A percentile compares a stretch with the other conserved stretches of the same genome.
phyloP scores from a whole-genome alignment of 2,797 vertebrate species.

The Calcarius lapponicus region DNA sequence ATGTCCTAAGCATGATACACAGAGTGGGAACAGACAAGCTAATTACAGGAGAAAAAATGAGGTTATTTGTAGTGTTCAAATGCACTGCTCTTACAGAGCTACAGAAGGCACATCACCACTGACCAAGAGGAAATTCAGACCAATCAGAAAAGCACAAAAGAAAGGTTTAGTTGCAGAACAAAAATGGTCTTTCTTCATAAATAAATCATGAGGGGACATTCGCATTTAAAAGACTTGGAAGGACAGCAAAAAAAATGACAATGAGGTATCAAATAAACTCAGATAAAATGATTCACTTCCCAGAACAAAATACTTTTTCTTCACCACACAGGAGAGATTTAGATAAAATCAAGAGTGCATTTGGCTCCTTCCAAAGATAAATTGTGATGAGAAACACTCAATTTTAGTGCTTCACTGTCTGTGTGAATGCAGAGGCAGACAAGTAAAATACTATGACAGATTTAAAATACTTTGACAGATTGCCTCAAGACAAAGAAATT shows the following conservation, averaged over 20 bases:
- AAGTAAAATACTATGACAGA: not conserved
- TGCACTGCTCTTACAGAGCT: not conserved
- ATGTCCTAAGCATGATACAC: not conserved
- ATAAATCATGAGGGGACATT: not conserved
- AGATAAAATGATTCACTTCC: not conserved
- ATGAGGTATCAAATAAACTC: not conserved
- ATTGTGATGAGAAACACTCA: not conserved
- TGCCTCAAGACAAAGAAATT: not conserved
- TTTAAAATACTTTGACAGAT: not conserved
- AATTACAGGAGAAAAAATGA: not conserved
- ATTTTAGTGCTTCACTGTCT: not conserved
- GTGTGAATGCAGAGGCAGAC: not conserved
- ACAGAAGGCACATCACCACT: not conserved
- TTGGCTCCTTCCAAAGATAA: not conserved
- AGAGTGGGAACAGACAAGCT: not conserved
- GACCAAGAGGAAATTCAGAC: not conserved
- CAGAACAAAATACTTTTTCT: not conserved
- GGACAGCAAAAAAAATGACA: not conserved
- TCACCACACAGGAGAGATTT: not conserved
- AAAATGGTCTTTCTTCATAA: not conserved
- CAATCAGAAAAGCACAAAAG: not conserved
- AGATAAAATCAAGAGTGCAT: not conserved
- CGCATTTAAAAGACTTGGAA: not conserved
- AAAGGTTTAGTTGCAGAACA: not conserved
- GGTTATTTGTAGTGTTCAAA: not conserved